Conservation (phyloP, 2,797 vertebrate genomes). For the Takifugu rubripes region DNA sequence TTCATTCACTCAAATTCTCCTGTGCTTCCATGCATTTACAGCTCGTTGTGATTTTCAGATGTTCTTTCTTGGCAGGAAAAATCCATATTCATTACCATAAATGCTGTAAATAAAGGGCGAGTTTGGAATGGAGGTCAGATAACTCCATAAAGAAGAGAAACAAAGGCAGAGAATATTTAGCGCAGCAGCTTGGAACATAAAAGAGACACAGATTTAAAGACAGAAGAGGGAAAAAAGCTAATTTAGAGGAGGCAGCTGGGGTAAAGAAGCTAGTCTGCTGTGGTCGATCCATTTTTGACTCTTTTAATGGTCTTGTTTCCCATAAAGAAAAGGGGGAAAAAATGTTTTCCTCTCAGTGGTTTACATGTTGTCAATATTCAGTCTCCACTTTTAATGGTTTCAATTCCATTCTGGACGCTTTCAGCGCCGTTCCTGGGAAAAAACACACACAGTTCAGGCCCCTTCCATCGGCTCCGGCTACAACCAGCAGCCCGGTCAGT, state of each 20-base stretch:
- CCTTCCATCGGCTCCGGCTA: conserved; percentile 3
- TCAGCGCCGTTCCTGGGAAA: too few relatives aligned
- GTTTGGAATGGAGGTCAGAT: conserved; percentile 32
- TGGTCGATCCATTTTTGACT: conserved; percentile 47
- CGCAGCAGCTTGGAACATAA: conserved; percentile 14
- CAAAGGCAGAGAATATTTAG: conserved; percentile 7
- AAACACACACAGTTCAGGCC: conserved; percentile 48
- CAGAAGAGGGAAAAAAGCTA: conserved; percentile 11
- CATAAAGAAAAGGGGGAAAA: conserved; percentile 30
- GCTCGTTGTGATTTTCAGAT: conserved; percentile 5
- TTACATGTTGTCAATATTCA: conserved; percentile 68
- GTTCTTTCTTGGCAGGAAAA: conserved; percentile 20
- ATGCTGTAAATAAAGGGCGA: conserved; percentile 56
- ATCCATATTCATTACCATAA: conserved; percentile 65
- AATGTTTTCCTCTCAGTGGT: conserved; percentile 49
- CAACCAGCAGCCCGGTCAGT: conserved; percentile 18
- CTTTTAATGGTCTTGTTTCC: conserved; percentile 50
- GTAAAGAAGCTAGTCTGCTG: conserved; percentile 16
- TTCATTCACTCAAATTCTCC: neutral
- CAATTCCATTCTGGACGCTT: conserved; percentile 49
- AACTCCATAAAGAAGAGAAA: conserved; percentile 33
- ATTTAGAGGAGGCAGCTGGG: conserved; percentile 30
- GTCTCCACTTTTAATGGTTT: conserved; percentile 65
- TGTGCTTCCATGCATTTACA: conserved; percentile 11
- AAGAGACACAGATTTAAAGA: conserved; percentile 30